Percentiles rank a stretch among this genome's conserved stretches.
Conservation (phyloP, 2,113 vertebrate genomes). For the Riparia riparia region DNA sequence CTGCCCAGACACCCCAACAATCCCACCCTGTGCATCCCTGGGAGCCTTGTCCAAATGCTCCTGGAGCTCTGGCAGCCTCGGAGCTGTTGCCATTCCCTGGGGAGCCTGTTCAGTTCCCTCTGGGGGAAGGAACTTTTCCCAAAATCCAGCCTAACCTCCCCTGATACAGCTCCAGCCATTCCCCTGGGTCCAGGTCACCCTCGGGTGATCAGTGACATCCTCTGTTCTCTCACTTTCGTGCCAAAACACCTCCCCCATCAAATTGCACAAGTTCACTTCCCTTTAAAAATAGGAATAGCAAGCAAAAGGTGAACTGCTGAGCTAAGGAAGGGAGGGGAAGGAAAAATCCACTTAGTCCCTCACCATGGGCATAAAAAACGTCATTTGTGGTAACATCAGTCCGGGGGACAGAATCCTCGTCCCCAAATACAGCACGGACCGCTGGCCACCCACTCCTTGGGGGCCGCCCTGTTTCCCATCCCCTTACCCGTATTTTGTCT, state of each 20-base stretch:
- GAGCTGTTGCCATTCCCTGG: rapidly evolving
- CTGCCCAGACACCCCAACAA: neutral
- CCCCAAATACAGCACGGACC: rapidly evolving
- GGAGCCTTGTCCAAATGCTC: rapidly evolving
- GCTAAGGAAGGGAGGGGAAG: neutral
- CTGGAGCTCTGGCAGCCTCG: neutral
- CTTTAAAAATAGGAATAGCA: neutral
- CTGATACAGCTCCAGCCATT: neutral
- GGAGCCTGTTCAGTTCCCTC: neutral
- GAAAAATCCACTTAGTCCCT: neutral
- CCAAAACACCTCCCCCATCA: neutral
- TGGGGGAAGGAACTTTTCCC: neutral
- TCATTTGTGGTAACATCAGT: neutral
- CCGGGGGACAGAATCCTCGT: neutral
- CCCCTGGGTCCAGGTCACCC: neutral
- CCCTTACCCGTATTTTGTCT: conserved; percentile 85
- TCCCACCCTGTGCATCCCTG: neutral
- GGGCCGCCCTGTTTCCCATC: neutral
- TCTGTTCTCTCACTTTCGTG: neutral
- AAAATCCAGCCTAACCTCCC: neutral
- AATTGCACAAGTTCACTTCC: conserved; percentile 31
- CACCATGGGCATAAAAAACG: rapidly evolving
- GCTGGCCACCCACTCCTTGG: neutral
- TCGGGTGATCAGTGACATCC: neutral
- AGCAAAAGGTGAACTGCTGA: conserved; percentile 20